Base-by-base conservation (phyloP, 2,888 invertebrate species). In the Dione vanillae region DNA sequence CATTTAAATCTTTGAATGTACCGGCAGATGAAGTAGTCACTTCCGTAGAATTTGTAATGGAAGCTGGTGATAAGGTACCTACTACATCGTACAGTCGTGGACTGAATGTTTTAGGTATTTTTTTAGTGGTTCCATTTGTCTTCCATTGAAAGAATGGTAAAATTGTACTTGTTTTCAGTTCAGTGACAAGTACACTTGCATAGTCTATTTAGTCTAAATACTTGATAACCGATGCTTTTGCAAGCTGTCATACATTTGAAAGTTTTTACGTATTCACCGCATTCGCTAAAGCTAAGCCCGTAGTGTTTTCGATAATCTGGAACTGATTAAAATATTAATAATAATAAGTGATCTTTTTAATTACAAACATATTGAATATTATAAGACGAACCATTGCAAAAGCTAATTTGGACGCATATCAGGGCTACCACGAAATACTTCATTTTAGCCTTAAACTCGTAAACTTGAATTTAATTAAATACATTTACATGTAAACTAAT, bases 231-330 rank as follows among this genome's bases (percentile, higher is more conserved):
- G 59, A 86, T 82, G 72, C 89, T 89, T 77, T 88, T 87, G 74
- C 92, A 92, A 1, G 82, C 82, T 37, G 84, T 82, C 83, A 91
- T 79, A 74, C 92, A 92, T 78, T 87, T 86, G 56, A 91, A 91
- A 3, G 82, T 82, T 73, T 83, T 86, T 1, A 79, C 19, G 59
- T 86, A 88, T 47, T 84, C 76, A 1, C 59, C 67, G 74, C 91
- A 91, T 43, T 76, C 73, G n/a, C 76, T 76, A 66, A 78, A 85
- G 78, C 83, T 88, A 54, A 88, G 74, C 0, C 92, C 91, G 66
- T 89, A 92, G 76, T 86, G 83, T 77, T 86, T 91, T 65, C 89
- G 81, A 41, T 77, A 74, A 8, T 80, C 79, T 20, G 77, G 73
- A 61, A 70, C 75, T 66, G 65, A 74, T 85, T 83, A 76, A 65